A percentile compares a stretch with the other conserved stretches of the same genome.
Evolutionary conservation across 2,888 invertebrate genomes (phyloP).

Genomic region (Seira musarum): DNA sequence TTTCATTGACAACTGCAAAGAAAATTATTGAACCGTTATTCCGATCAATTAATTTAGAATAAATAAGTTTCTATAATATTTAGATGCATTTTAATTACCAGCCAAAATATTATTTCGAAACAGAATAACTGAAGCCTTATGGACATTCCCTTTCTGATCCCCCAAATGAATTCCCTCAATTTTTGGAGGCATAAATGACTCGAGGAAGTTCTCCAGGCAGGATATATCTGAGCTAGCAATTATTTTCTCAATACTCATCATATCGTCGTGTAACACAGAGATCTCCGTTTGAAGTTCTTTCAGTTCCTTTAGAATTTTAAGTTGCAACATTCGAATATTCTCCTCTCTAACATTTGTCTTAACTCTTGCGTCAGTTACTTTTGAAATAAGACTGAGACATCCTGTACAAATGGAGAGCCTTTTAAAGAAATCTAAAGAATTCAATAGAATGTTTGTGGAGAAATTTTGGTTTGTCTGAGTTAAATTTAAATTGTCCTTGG

Average conservation of each 20-base stretch:
- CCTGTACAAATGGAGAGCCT: not conserved
- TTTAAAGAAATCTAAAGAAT: not conserved
- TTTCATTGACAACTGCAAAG: too few species aligned
- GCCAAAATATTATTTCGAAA: constrained; percentile 5
- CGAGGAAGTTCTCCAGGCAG: constrained; percentile 7
- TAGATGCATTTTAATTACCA: constrained; percentile 5
- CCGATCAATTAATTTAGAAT: too few species aligned
- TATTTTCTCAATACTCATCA: constrained; percentile 11
- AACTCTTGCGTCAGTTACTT: constrained; percentile 15
- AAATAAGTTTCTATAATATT: too few species aligned
- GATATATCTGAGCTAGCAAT: not conserved
- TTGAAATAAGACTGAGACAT: constrained; percentile 20
- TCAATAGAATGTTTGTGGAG: constrained; percentile 7
- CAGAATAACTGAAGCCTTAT: not conserved
- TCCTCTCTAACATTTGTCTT: not conserved
- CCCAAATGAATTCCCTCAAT: not conserved
- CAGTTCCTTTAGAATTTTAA: constrained; percentile 6
- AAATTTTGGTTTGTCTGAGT: too few species aligned
- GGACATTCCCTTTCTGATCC: constrained; percentile 17
- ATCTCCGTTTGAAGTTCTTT: constrained; percentile 14
- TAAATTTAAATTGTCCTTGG: too few species aligned
- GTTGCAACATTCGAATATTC: not conserved
- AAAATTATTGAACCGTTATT: too few species aligned
- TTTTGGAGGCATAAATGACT: too few species aligned
- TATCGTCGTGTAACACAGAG: constrained; percentile 13